Base-by-base conservation (phyloP, 1,140 invertebrate genomes). In the Drosophila kepulauana region DNA sequence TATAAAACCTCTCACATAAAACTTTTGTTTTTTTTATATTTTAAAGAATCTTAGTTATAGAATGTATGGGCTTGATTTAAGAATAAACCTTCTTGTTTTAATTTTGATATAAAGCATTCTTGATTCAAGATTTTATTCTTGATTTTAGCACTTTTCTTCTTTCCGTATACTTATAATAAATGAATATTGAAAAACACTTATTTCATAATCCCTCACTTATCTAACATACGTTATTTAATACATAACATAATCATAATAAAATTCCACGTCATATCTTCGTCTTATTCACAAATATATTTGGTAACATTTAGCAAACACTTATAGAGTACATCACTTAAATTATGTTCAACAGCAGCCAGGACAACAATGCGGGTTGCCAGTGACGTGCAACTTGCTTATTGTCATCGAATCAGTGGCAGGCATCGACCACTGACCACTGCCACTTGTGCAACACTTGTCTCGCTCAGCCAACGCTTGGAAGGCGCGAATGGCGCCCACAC, bases 401-500 rank as follows among this genome's bases (percentile, higher is more conserved):
- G 62, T 4, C 30, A 56, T 11, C 20, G 74, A 45, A 5, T 65
- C 35, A 2, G 35, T n/a, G 8, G 16, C 49, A 28, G 61, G 25
- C 2, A 62, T 10, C 62, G 57, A 54, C 1, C 13, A 13, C 5
- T 38, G 35, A 10, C 35, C 7, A 8, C 38, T 28, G 58, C 43
- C 52, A 25, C 43, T 30, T 33, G n/a, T 49, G 61, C 62, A 71
- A 54, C 77, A 81, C 0, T 25, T 72, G 51, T 38, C 20, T 25
- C 20, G 65, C 30, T 48, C 58, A n/a, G 6, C 41, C 41, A 3
- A 33, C 49, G 41, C 58, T 41, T 82, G 81, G 28, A 91, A 43
- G 41, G 82, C 75, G 35, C 91, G 84, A 63, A 91, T 88, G 66
- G 82, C 85, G 54, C 82, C 87, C 77, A 91, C 75, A 69, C 90